Evolutionary conservation across 2,888 invertebrate genomes (phyloP), one percentile per base, ranked within the genome.

Genomic region (Acanthosepion lycidas): DNA sequence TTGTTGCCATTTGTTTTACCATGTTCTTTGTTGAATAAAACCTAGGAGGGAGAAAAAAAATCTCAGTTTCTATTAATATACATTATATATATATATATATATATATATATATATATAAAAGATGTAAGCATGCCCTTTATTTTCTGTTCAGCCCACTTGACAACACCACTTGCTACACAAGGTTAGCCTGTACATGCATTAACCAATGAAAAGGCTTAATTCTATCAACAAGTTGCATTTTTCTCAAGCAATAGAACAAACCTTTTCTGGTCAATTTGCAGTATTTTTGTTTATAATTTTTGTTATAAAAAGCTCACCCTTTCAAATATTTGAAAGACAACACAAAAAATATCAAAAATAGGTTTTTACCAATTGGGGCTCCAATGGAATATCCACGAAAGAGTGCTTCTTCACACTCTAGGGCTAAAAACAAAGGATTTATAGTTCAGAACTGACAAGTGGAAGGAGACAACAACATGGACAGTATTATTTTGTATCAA

Each of bases 361-460:
- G 93, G 51, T 93, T 53, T 93, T 93, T 93, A 93, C 93, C 93
- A 93, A 93, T 93, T 53, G 53, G 49, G 51, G 53, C 53, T 93
- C 93, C 93, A 49, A 93, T 53, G 93, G 49, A 93, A 53, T 93
- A 93, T 93, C 93, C 93, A 93, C 53, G 93, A 49, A 93, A 93
- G 93, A 93, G 93, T 53, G 93, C n/a, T 93, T 93, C 93, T n/a
- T n/a, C 49, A 51, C 93, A 53, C 93, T 93, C 93, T 93, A 93
- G 26, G 93, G 93, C 93, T 93, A 93, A 51, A 93, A 93, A 53
- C 49, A 93, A 93, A 53, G 93, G 53, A 53, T 93, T 93, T 78
- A 78, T 53, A 93, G 33, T 93, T 93, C 93, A 93, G 93, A 93
- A 93, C 93, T 53, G 53, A 6, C 6, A 53, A 93, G 93, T 93